Evolutionary conservation across 30 jellyfish, hydroid and myxozoan species (phyloP), one percentile per base, ranked within the genome.

Genomic region (Turritopsis dohrnii): DNA sequence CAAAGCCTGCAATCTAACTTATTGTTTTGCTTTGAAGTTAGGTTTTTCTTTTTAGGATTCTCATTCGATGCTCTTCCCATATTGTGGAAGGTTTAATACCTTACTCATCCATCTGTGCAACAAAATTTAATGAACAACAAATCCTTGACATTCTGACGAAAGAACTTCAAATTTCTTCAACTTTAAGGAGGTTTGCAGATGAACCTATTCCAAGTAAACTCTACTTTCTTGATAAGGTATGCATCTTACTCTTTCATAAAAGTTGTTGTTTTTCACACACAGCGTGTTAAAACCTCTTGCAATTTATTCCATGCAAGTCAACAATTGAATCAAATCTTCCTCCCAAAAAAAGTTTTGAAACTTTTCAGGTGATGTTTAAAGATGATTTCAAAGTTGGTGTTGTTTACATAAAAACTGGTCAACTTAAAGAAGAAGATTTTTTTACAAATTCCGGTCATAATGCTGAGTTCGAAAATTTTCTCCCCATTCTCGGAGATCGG

Each of bases 371-470:
- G 1, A 86, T 94, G 96, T 90, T 89, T 74, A 94, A 94, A 81
- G 87, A 84, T 74, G 96, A 94, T 25, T 89, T 94, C 82, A 94
- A 94, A 83, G 97, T 94, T 77, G 99, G 99, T 18, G 81, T 94
- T 20, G 85, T 94, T 20, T 94, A 75, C 79, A 85, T 94, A 0
- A 84, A 94, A 66, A 91, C 89, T 66, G 99, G 97, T 8, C 99
- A 94, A 81, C 85, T 54, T 41, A 86, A 85, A 8, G 99, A 94
- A 65, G 97, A 94, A 66, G 97, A 94, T 54, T 94, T 88, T 83
- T 94, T 94, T 77, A 88, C 95, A 0, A 94, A 94, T 80, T 83
- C 84, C 52, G 89, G 76, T 21, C 99, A 94, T 86, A 88, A 85
- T 28, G 72, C 77, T 4, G 96, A 86, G 24, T 94, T 94, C 71